Evolutionary conservation across 2,888 invertebrate species (phyloP), one percentile per base, ranked within the genome.

Genomic region (Athripsodes cinereus): DNA sequence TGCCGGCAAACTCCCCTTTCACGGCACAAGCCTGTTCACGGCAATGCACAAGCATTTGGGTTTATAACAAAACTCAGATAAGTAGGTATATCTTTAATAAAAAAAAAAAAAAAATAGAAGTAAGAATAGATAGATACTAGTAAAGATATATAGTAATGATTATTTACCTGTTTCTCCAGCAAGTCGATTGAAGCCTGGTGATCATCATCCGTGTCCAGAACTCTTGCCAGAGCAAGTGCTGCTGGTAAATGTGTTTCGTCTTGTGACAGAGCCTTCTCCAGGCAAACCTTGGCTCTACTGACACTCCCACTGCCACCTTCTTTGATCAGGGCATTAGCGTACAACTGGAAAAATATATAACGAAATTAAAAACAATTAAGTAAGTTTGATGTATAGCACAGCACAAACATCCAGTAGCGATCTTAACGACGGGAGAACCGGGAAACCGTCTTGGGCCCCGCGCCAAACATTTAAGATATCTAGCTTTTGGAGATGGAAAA

Each of bases 181-280:
- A 91, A 69, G 44, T 82, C 80, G 22, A 87, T 83, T 0, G 88
- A 90, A 60, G 84, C 81, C 62, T 85, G 83, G 59, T 81, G 76
- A 35, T 82, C 79, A 64, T 83, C 82, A 65, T 86, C 85, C 65
- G 81, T 81, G 65, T 85, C 84, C 50, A 85, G 81, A 59, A 89
- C 82, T 66, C 88, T 86, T 2, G 85, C 86, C 67, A 92, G 73
- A 35, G 87, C 75, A 64, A 84, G 85, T 1, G 90, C 84, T 1
- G 90, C 89, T 1, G 88, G 86, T 20, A 86, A 73, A 70, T 87
- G 85, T n/a, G 76, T 77, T 55, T 85, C 84, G 68, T 91, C 90
- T 62, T 85, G 80, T 59, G 81, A 79, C 50, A 91, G 73, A 0
- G 90, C 89, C 68, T 85, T 86, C 68, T 89, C 87, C 50, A 90